Base-by-base conservation (phyloP, 2,113 vertebrate genomes). In the Platysteira castanea region DNA sequence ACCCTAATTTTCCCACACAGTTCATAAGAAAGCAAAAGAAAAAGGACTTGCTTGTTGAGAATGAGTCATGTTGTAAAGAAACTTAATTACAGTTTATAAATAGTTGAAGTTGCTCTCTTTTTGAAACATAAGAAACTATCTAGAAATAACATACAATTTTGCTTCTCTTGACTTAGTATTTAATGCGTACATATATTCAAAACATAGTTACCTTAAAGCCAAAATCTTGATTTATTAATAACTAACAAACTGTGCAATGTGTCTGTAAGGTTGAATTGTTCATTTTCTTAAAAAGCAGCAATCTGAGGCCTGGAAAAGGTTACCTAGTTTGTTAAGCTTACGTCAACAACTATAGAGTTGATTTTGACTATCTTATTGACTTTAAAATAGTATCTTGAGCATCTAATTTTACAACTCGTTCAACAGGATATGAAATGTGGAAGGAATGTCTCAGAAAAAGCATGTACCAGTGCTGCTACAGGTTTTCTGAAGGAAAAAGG, bases 71-170 rank as follows among this genome's bases (percentile, higher is more conserved):
- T 71, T 84, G 87, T 52, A 95, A 95, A 97, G 96, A 95, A 92
- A 96, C 71, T 96, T 96, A 96, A 96, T 95, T 95, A 93, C 75
- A 90, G 88, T 93, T 97, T 96, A 97, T 96, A 96, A 97, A 96
- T 95, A 96, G 95, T 94, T 85, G 87, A 94, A 97, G 94, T 84
- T 96, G 93, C 79, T 96, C 95, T 96, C 92, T 96, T 96, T 96
- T 90, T 86, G 68, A 96, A 93, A 90, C 23, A 3, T 49, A 96
- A 90, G 82, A 96, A 96, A 85, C 90, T 70, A 94, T 26, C 3
- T 5, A 88, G 89, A 94, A 94, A 54, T 77, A 93, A 88, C 56
- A 88, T 20, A 76, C 6, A 70, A 46, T 84, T 95, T 67, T 88
- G 35, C 86, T 94, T 86, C 54, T 87, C 81, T 73, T 82, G 75